Percentiles rank a stretch among this genome's conserved stretches.
These are phyloP conservation scores for Aphaenogaster ashmeadi DNA, from an alignment of 1,140 invertebrate species.

Conservation along the genomic window DNA sequence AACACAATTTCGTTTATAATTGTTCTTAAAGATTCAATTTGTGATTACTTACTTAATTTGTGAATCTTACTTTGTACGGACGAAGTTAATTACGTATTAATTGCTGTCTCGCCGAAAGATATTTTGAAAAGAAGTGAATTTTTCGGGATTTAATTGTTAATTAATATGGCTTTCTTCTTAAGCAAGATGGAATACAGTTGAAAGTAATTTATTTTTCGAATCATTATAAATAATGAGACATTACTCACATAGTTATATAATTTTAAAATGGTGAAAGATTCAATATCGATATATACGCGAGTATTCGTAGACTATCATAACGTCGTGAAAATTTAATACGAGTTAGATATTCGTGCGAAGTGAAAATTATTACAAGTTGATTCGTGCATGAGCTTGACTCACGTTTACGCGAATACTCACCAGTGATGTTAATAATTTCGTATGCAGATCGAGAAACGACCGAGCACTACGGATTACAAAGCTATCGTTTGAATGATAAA, in stretches of 20 bases:
- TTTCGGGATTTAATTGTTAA: background rate
- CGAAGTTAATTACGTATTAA: slow-evolving; percentile 8
- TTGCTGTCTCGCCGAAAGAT: background rate
- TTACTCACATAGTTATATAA: background rate
- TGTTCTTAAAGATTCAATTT: background rate
- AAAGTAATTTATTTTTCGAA: background rate
- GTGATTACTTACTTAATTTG: no score
- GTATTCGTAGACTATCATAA: background rate
- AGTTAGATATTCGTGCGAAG: background rate
- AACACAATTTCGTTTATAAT: background rate
- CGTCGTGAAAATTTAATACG: slow-evolving; percentile 7
- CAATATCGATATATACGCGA: background rate
- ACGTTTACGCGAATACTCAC: slow-evolving; percentile 53
- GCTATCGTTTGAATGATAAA: slow-evolving; percentile 70
- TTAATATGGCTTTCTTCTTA: background rate
- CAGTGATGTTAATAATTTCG: slow-evolving; percentile 72
- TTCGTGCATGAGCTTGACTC: background rate
- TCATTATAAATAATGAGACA: background rate
- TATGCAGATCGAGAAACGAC: slow-evolving; percentile 56
- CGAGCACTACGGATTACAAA: slow-evolving; percentile 56
- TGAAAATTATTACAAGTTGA: slow-evolving; percentile 48
- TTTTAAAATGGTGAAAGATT: slow-evolving; percentile 6
- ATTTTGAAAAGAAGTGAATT: background rate
- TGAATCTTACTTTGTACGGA: background rate
- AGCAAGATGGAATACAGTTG: background rate